Conservation (phyloP, 2,888 invertebrate species). For the Molanna angustata region DNA sequence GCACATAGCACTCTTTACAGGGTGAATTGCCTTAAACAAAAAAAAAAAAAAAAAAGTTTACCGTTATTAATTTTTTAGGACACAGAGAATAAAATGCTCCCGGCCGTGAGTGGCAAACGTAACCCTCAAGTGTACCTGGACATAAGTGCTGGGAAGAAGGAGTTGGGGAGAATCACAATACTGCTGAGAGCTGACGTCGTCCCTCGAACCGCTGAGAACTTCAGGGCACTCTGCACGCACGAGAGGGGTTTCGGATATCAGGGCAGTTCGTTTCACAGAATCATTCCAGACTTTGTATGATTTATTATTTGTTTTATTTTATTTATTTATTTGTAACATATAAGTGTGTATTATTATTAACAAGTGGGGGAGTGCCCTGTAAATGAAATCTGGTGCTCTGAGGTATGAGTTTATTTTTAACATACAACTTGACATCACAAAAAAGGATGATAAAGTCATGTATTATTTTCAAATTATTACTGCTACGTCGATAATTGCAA, state of each 20-base stretch:
- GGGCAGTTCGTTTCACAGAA: constrained; percentile 84
- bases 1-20: no score
- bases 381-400: no score
- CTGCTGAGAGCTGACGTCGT: constrained; percentile 89
- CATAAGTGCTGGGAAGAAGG: constrained; percentile 84
- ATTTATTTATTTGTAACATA: not conserved
- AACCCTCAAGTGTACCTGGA: constrained; percentile 97
- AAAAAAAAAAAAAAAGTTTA: not conserved
- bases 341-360: no score
- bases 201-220: constrained; percentile 94
- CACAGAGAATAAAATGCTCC: constrained; percentile 39
- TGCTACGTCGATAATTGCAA: no score
- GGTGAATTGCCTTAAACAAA: no score
- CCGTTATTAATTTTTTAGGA: constrained; percentile 17
- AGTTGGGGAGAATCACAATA: constrained; percentile 88
- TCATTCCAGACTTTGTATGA: constrained; percentile 98
- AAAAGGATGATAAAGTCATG: no score
- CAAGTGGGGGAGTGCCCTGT: no score
- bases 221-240: constrained; percentile 88
- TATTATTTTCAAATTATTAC: no score
- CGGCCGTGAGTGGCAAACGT: constrained; percentile 39
- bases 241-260: constrained; percentile 97
- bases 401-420: no score
- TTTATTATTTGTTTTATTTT: constrained; percentile 40
- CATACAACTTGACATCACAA: no score